These are phyloP conservation scores for Otocyon megalotis DNA, from an alignment of 2,113 vertebrate species.

Conservation along the genomic window DNA sequence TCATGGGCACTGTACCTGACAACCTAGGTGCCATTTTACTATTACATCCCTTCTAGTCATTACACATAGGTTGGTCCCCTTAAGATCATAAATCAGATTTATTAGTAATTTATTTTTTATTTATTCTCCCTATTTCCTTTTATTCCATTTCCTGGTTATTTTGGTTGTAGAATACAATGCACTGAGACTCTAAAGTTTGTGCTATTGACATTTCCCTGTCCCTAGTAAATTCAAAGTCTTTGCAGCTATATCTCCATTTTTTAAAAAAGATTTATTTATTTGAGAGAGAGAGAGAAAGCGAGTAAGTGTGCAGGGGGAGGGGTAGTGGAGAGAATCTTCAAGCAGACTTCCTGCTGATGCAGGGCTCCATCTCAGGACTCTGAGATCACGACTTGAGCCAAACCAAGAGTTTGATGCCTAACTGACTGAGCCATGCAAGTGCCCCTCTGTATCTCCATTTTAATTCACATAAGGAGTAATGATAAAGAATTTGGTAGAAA, in stretches of 20 bases:
- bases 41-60: background rate
- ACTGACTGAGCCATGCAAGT: background rate
- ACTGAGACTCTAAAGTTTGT: background rate
- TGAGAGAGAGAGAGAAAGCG: background rate
- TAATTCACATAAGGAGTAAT: background rate
- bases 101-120: slow-evolving; percentile 2
- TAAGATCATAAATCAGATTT: background rate
- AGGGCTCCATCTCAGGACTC: no score
- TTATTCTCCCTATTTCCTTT: background rate
- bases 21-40: background rate
- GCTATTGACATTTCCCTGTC: background rate
- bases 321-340: no score
- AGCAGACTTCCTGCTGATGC: no score
- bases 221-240: background rate
- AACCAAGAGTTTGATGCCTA: background rate
- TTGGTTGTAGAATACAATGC: background rate
- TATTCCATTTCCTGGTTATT: background rate
- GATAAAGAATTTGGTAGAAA: background rate
- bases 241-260: background rate
- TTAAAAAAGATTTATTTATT: background rate
- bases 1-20: background rate
- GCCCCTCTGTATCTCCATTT: background rate
- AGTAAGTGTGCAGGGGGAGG: no score
- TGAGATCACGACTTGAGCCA: background rate
- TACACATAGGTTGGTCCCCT: background rate